Percentiles rank a stretch among this genome's conserved stretches.
Evolutionary conservation across 2,888 invertebrate species (phyloP).

Genomic region (Eupithecia insigniata): DNA sequence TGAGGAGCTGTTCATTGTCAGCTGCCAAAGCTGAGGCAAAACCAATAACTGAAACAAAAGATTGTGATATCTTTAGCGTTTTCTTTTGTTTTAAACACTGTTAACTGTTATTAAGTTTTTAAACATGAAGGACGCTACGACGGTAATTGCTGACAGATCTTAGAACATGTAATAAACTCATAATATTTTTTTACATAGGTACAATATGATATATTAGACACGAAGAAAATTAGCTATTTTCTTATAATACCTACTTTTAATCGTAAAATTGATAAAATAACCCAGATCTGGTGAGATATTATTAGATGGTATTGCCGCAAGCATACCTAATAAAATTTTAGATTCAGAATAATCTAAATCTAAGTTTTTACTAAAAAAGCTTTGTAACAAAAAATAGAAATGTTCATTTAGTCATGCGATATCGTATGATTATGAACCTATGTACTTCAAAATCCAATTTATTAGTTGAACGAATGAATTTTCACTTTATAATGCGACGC

Average conservation of each 20-base stretch:
- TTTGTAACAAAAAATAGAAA: neutral
- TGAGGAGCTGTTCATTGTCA: constrained; percentile 44
- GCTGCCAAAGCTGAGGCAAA: constrained; percentile 53
- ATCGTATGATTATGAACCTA: neutral
- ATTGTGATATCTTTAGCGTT: neutral
- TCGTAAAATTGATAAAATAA: neutral
- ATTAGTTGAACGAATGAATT: constrained; percentile 2
- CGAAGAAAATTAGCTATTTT: neutral
- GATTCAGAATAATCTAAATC: too few relatives aligned
- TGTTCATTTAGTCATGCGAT: neutral
- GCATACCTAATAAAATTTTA: neutral
- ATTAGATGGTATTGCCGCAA: neutral
- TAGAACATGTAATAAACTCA: neutral
- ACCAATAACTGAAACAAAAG: constrained; percentile 56
- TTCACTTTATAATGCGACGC: neutral
- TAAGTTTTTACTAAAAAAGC: too few relatives aligned
- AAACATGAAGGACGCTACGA: neutral
- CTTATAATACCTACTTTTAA: neutral
- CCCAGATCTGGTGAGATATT: neutral
- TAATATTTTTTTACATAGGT: neutral
- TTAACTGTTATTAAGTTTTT: too few relatives aligned
- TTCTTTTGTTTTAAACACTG: neutral
- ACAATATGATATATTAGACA: neutral
- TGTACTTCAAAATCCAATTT: neutral
- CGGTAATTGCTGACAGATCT: neutral